Conservation (phyloP, 1,140 invertebrate genomes). For the Laupala kohalensis region DNA sequence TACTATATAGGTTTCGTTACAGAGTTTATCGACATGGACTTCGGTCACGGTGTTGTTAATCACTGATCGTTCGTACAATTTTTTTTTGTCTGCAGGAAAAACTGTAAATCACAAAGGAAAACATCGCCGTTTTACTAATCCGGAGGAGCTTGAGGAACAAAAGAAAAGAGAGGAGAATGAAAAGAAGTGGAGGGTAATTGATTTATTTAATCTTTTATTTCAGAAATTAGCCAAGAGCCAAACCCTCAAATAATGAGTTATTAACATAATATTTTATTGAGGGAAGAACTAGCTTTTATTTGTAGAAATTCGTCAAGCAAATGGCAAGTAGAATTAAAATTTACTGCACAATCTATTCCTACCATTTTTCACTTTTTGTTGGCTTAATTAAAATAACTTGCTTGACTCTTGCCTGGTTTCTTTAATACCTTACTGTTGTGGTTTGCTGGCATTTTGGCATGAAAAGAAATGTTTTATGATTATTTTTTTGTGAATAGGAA, state of each 20-base stretch:
- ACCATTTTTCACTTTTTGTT: no score
- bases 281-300: neutral
- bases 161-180: conserved; percentile 60
- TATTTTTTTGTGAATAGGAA: conserved; percentile 28
- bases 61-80: no score
- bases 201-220: conserved; percentile 17
- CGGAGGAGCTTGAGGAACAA: conserved; percentile 80
- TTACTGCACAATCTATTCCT: no score
- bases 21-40: neutral
- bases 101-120: conserved; percentile 84
- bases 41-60: no score
- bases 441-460: no score
- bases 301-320: neutral
- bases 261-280: neutral
- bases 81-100: conserved; percentile 47
- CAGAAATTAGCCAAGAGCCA: no score
- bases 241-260: no score
- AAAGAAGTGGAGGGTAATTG: conserved; percentile 52
- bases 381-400: no score
- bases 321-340: no score
- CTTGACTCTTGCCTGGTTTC: no score
- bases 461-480: no score
- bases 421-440: no score
- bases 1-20: neutral
- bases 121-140: conserved; percentile 82